Conservation (phyloP, 2,888 invertebrate genomes). For the Catocala sponsa region DNA sequence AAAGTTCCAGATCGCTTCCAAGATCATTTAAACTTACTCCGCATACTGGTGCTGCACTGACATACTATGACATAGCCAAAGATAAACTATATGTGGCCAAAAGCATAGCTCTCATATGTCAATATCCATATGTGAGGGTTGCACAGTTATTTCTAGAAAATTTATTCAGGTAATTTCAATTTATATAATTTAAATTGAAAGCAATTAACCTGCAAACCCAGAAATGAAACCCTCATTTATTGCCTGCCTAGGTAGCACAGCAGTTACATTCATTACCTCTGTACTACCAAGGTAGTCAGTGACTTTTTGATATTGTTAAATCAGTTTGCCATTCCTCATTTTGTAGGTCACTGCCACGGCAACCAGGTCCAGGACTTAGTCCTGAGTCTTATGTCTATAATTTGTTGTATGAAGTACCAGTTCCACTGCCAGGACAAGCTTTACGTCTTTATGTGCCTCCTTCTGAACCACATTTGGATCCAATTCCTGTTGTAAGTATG, state of each 20-base stretch:
- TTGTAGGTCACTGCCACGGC: constrained; percentile 92
- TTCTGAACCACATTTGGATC: constrained; percentile 90
- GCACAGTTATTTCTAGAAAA: constrained; percentile 95
- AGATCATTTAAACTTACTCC: constrained; percentile 95
- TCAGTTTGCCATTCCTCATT: constrained; percentile 39
- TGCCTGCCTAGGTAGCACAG: too few relatives aligned
- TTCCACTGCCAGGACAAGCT: constrained; percentile 96
- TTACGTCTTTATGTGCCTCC: constrained; percentile 93
- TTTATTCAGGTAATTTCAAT: constrained; percentile 91
- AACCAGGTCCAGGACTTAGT: constrained; percentile 92
- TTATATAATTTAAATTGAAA: background rate
- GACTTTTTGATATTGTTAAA: too few relatives aligned
- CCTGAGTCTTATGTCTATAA: constrained; percentile 98
- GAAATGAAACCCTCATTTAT: background rate
- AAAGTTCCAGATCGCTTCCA: constrained; percentile 95
- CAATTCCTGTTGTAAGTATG: constrained; percentile 88
- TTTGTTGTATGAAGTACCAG: constrained; percentile 96
- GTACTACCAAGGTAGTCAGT: too few relatives aligned
- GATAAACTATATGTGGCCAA: constrained; percentile 98
- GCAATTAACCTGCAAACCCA: background rate
- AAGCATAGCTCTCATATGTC: constrained; percentile 97
- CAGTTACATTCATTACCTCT: too few relatives aligned
- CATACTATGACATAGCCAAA: constrained; percentile 97
- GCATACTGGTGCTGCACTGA: constrained; percentile 93
- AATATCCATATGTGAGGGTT: constrained; percentile 96